Base-by-base conservation (phyloP, 2,797 vertebrate species). In the Danio tinwini region DNA sequence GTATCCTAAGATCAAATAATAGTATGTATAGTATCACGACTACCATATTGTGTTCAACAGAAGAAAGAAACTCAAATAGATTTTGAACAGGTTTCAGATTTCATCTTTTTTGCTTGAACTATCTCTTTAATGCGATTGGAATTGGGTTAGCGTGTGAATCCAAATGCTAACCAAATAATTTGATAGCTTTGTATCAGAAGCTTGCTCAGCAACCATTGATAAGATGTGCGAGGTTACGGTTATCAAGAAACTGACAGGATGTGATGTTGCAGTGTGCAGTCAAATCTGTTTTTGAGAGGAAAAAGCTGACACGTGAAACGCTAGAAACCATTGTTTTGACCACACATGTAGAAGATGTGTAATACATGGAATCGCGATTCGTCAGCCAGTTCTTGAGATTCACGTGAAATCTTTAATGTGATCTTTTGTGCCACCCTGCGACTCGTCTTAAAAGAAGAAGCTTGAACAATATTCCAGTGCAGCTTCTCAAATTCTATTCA, bases 161-260 rank as follows among this genome's bases (percentile, higher is more conserved):
- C 16, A 11, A 71, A 7, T 11, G 17, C 40, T 2, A 56, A 21
- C 13, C 16, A 9, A 29, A 45, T 16, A 45, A 10, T 0, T 14
- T 4, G 40, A 19, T 39, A 17, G 64, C 74, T 53, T 64, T 52
- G 45, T 19, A 21, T 14, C 40, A 9, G 52, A 71, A 56, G 42
- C 68, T 56, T 71, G 12, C 68, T 71, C 11, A 56, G 68, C 52
- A 59, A 69, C 69, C 63, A 68, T 16, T 21, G 64, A 68, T 69
- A 59, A 59, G 29, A 39, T 42, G 12, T 13, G 40, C 19, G 37
- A 58, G 64, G 53, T 74, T 49, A 61, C 6, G 13, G 14, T 50
- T 77, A 69, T 78, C n/a, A 69, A 8, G 52, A 78, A 78, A 69
- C 55, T 50, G 12, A 40, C 44, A 69, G 64, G 76, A 69, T 59